phyloP scores from a whole-genome alignment of 2,113 vertebrate genomes.

The Ceyx cyanopectus region DNA sequence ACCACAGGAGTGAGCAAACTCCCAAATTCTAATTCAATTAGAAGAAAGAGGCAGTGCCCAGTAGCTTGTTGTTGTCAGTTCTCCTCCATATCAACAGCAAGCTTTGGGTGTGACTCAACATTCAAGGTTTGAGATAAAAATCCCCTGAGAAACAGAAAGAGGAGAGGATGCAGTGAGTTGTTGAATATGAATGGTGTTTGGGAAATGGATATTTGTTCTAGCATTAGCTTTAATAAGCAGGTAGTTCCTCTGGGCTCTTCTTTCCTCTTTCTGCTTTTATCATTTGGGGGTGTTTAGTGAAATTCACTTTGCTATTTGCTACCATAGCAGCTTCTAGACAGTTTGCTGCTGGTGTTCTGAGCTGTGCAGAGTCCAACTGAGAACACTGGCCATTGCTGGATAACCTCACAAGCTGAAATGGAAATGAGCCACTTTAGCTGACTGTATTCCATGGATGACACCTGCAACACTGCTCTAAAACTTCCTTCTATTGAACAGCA shows the following conservation, averaged over 20 bases:
- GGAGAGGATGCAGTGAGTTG: rapidly evolving
- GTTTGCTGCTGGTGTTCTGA: not conserved
- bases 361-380: not conserved
- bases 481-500: not conserved
- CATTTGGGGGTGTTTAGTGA: not conserved
- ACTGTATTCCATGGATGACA: not conserved
- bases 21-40: rapidly evolving
- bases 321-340: not conserved
- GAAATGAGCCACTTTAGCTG: not conserved
- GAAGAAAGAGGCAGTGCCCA: not conserved
- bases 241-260: not conserved
- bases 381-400: not conserved
- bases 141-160: not conserved
- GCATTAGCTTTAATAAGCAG: not conserved
- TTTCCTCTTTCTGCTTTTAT: not conserved
- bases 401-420: not conserved
- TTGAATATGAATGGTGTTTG: not conserved
- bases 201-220: not conserved
- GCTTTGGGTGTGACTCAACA: rapidly evolving
- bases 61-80: not conserved
- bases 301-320: not conserved
- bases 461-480: not conserved
- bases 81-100: rapidly evolving
- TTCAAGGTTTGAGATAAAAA: not conserved
- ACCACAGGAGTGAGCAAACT: not conserved